Evolutionary conservation across 2,113 vertebrate genomes (phyloP), one percentile per base, ranked within the genome.

Genomic region (Epinephelus moara): DNA sequence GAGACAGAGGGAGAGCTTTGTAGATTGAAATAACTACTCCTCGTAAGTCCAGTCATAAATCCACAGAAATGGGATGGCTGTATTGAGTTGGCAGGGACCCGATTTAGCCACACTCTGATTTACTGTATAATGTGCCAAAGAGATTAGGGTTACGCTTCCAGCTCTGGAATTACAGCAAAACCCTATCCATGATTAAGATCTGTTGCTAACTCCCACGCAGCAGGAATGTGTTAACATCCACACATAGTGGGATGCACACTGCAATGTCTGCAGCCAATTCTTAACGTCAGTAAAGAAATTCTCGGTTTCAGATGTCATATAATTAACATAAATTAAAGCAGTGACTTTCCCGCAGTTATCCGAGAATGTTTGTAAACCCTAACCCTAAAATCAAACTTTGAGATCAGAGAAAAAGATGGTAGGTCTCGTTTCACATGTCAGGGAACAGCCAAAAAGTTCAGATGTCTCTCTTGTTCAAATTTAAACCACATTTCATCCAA

Each of bases 161-260:
- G 70, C 79, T 84, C 64, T 64, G 81, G 75, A 89, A 81, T 88
- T 89, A 91, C 78, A 89, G 80, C 53, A 91, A 82, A 84, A 86
- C 75, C 56, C 61, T 6, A 84, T 81, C 80, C 73, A 52, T 90
- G 91, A 92, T 93, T 91, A 91, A 92, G 84, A 89, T 91, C 88
- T 70, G 84, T 9, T 71, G 75, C 63, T 47, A 72, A 88, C 80
- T 81, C 80, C 60, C 89, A 70, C 52, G 2, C 80, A 74, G 75
- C 56, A 78, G 69, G 33, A 73, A 78, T 75, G 81, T 82, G 71
- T 70, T 69, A 82, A 68, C 78, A 25, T 77, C 59, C 82, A 83
- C 66, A 71, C 73, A n/a, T 1, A 45, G 68, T 23, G 47, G 73
- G 73, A 84, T 8, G 62, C 49, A 53, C 61, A 40, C 7, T 25